These are phyloP conservation scores for Sciurus vulgaris DNA, from an alignment of 2,797 vertebrate genomes.

Conservation along the genomic window DNA sequence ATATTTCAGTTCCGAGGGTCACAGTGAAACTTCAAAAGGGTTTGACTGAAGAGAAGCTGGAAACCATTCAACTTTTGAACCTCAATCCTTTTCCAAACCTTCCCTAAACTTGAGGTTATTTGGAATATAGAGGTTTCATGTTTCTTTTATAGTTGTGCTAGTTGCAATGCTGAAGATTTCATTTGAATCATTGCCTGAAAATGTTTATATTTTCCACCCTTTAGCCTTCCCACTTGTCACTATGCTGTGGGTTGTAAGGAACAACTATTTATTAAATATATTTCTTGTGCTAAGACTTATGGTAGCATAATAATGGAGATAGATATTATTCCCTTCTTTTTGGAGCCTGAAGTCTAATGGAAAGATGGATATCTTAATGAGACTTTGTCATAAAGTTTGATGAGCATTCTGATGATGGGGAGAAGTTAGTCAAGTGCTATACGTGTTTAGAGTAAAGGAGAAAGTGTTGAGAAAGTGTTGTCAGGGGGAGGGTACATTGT, in stretches of 20 bases:
- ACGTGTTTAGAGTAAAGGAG: background rate
- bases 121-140: background rate
- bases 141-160: constrained; percentile 6
- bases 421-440: constrained; percentile 15
- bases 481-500: background rate
- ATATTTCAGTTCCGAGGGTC: constrained; percentile 46
- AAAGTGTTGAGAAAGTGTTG: constrained; percentile 20
- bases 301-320: constrained; percentile 1
- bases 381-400: background rate
- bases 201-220: constrained; percentile 53
- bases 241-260: background rate
- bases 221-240: constrained; percentile 58
- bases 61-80: constrained; percentile 40
- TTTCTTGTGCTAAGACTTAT: constrained; percentile 49
- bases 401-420: constrained; percentile 30
- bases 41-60: constrained; percentile 51
- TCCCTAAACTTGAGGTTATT: constrained; percentile 38
- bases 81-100: background rate
- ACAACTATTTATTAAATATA: constrained; percentile 45
- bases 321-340: background rate
- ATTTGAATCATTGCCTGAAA: constrained; percentile 56
- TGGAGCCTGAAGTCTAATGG: constrained; percentile 27
- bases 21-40: constrained; percentile 28
- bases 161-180: constrained; percentile 52
- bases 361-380: constrained; percentile 8